phyloP scores from a whole-genome alignment of 2,797 vertebrate species.

The Podarcis siculus region DNA sequence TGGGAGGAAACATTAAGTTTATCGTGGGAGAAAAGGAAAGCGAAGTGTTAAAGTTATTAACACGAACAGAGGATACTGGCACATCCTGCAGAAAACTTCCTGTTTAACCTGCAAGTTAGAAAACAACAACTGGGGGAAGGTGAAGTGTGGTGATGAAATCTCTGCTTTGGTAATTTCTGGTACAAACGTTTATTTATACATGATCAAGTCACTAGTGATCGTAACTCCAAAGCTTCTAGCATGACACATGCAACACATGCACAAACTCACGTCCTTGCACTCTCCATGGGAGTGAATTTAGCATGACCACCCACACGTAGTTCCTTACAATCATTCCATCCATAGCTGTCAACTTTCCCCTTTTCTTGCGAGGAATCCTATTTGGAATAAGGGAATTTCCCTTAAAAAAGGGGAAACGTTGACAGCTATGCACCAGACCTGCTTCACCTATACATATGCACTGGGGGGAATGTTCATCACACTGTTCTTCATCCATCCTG shows the following conservation, averaged over 20 bases:
- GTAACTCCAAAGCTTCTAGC: background rate
- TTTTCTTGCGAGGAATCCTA: too few species aligned
- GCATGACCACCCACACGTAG: background rate
- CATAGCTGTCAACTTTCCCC: too few species aligned
- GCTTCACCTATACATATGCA: background rate
- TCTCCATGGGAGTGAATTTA: background rate
- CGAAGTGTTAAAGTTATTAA: constrained; percentile 82
- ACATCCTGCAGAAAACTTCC: constrained; percentile 83
- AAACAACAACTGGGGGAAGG: constrained; percentile 73
- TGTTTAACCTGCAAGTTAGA: constrained; percentile 74
- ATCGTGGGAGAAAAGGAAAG: constrained; percentile 82
- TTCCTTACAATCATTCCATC: background rate
- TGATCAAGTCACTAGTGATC: constrained; percentile 43
- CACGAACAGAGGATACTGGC: constrained; percentile 74
- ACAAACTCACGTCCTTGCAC: background rate
- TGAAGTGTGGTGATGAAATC: constrained; percentile 49
- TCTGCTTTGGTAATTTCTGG: constrained; percentile 55
- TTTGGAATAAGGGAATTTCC: too few species aligned
- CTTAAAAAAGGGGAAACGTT: too few species aligned
- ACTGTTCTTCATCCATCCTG: background rate
- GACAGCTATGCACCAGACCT: background rate
- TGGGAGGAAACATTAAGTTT: constrained; percentile 76
- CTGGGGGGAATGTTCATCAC: background rate
- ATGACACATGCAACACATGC: background rate
- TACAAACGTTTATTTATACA: constrained; percentile 70